A percentile compares a stretch with the other conserved stretches of the same genome.
phyloP scores from a whole-genome alignment of 2,888 invertebrate species.

The Agrochola circellaris region DNA sequence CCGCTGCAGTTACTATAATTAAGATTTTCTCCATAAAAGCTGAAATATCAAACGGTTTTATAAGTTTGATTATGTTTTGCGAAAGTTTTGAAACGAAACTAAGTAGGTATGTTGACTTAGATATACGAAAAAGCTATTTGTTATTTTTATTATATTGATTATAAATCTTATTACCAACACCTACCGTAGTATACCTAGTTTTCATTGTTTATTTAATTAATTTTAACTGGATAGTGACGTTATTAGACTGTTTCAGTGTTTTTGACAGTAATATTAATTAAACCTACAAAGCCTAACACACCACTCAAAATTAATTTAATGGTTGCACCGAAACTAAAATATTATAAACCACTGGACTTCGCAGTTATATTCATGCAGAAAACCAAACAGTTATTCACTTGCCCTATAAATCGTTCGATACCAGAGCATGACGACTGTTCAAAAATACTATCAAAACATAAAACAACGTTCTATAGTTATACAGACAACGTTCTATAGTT shows the following conservation, averaged over 20 bases:
- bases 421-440: slow-evolving; percentile 15
- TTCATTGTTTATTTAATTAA: too few species aligned
- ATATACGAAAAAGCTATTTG: background rate
- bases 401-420: slow-evolving; percentile 42
- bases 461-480: slow-evolving; percentile 28
- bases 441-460: slow-evolving; percentile 31
- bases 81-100: background rate
- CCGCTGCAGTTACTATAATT: slow-evolving; percentile 75
- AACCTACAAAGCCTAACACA: too few species aligned
- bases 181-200: too few species aligned
- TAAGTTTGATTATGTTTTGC: slow-evolving; percentile 45
- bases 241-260: background rate
- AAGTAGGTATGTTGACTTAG: background rate
- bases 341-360: background rate
- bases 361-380: background rate
- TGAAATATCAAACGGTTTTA: slow-evolving; percentile 13
- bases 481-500: slow-evolving; percentile 13
- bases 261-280: background rate
- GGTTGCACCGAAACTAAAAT: background rate
- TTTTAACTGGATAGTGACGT: background rate
- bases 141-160: background rate
- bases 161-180: background rate
- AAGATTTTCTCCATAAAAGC: slow-evolving; percentile 71
- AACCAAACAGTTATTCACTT: slow-evolving; percentile 6
- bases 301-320: background rate